These are phyloP conservation scores for Astropecten irregularis DNA, from an alignment of 53 echinoderm and acorn worm genomes.

Conservation along the genomic window DNA sequence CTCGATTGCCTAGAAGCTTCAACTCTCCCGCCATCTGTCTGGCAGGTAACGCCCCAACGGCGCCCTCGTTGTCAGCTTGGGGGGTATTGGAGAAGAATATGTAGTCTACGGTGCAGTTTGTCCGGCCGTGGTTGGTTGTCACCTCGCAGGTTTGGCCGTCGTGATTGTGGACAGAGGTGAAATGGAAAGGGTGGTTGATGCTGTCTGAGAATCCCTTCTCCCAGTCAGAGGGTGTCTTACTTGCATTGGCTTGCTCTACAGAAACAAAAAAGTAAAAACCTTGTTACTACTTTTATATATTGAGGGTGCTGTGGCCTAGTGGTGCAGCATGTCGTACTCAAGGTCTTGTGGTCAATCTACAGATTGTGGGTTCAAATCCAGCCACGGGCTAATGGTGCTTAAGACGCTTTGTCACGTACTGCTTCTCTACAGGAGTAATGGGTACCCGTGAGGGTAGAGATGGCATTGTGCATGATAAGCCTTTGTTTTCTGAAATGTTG, in stretches of 20 bases:
- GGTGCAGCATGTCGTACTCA: too few species aligned
- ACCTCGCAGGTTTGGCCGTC: slow-evolving; percentile 50
- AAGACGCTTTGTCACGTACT: too few species aligned
- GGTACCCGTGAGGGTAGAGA: too few species aligned
- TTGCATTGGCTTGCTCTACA: not conserved
- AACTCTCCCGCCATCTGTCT: slow-evolving; percentile 8
- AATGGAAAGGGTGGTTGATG: slow-evolving; percentile 67
- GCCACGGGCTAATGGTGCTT: too few species aligned
- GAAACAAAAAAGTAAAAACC: not conserved
- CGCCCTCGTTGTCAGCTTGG: not conserved
- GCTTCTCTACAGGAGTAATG: too few species aligned
- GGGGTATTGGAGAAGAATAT: slow-evolving; percentile 69
- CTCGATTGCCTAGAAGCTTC: slow-evolving; percentile 51
- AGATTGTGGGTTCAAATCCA: too few species aligned
- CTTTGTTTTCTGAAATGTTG: too few species aligned
- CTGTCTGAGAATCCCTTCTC: slow-evolving; percentile 30
- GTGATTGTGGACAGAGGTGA: slow-evolving; percentile 74
- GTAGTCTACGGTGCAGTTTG: slow-evolving; percentile 96
- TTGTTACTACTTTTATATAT: too few species aligned
- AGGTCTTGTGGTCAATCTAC: too few species aligned
- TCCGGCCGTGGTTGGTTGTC: slow-evolving; percentile 81
- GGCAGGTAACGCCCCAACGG: not conserved
- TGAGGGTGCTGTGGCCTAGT: too few species aligned
- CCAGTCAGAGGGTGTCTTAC: not conserved
- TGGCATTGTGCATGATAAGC: too few species aligned